Evolutionary conservation across 2,797 vertebrate species (phyloP), one percentile per base, ranked within the genome.

Genomic region (Rhinatrema bivittatum): DNA sequence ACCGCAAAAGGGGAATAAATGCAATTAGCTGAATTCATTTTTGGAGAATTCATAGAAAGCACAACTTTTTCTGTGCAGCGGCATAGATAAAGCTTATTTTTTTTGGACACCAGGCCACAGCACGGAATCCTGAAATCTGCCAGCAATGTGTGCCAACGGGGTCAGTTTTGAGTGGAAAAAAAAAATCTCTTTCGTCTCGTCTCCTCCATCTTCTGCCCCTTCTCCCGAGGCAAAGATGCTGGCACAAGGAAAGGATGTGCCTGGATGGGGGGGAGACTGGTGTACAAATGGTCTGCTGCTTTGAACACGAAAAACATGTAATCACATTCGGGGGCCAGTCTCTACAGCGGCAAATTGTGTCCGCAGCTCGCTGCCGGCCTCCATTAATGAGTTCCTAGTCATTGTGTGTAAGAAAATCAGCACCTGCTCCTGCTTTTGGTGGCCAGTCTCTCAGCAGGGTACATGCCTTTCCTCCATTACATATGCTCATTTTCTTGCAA

Each of bases 201-300:
- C 18, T n/a, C 17, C 9, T 0, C 0, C 1, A 0, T 7, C 32
- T 13, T 10, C 18, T n/a, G 17, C 9, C 0, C 0, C 1, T 0
- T 7, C 32, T 13, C 10, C 8, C 23, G 19, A 0, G 1, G 7
- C 15, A n/a, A 6, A 53, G 20, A 9, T 4, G 25, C 1, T 0
- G 52, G 34, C 48, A 5, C 16, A 3, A 24, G 5, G 0, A 1
- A 20, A 11, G 25, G 7, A 31, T 52, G 36, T 12, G 10, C n/a
- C n/a, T n/a, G n/a, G n/a, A n/a, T n/a, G n/a, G 18, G 6, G 19
- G 12, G 50, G 22, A 16, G 13, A 37, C 6, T 0, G 4, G 2
- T n/a, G n/a, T n/a, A n/a, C n/a, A n/a, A n/a, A n/a, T n/a, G n/a
- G n/a, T n/a, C n/a, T n/a, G n/a, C n/a, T n/a, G n/a, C n/a, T n/a